Base-by-base conservation (phyloP, 2,113 vertebrate species). In the Cebidichthys violaceus region DNA sequence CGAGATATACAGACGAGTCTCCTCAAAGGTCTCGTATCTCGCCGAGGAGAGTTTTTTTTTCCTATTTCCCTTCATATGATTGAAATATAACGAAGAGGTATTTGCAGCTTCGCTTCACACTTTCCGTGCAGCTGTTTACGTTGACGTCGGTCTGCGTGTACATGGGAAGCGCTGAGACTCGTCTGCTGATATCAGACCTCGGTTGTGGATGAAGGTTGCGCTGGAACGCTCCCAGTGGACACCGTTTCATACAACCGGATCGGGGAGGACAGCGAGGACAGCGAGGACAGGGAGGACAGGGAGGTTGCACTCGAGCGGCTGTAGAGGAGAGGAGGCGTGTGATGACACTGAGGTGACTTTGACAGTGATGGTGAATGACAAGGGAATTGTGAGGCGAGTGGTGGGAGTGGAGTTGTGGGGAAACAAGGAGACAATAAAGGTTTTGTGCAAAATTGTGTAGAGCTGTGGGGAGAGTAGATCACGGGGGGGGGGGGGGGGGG, bases 281-380 rank as follows among this genome's bases (percentile, higher is more conserved):
- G n/a, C n/a, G 50, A 72, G 61, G 52, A 72, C 50, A 20, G 61
- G 17, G 50, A 72, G 61, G 52, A 72, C 50, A 20, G 61, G 17
- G 24, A 72, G 60, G 73, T 39, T 13, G 15, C 0, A 41, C 5
- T 2, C 20, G 55, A 10, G 9, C 2, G 35, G 39, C 60, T n/a
- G 66, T 0, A 64, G 72, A 77, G 68, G 29, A 77, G 27, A 57
- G 10, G 9, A 52, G 31, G 17, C 60, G 41, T 65, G 74, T 71
- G 67, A 55, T 47, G 67, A 55, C 37, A 10, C 8, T 11, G 47
- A 83, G 22, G 62, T 83, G 82, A 83, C 69, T 73, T 68, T 72
- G 82, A 78, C 82, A 60, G 5, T 52, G 39, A 83, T 61, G 54
- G 61, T 54, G 61, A 78, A 68, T 68, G 75, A 62, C 68, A 77